A percentile compares a stretch with the other conserved stretches of the same genome.
phyloP scores from a whole-genome alignment of 2,888 invertebrate species.

The Diachrysia chrysitis region DNA sequence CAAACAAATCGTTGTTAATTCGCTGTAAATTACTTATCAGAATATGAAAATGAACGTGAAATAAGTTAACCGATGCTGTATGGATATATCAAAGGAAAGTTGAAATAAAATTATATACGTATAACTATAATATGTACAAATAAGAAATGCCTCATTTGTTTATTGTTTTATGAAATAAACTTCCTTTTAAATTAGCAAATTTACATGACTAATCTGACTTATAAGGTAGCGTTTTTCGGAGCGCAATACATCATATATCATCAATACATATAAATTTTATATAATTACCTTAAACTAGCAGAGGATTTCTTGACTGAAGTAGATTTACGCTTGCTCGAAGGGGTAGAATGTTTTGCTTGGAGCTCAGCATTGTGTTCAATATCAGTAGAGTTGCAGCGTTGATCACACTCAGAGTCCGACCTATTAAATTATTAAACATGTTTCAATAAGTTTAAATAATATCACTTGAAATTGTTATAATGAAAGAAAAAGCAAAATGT shows the following conservation, averaged over 20 bases:
- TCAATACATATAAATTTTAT: conserved; percentile 1
- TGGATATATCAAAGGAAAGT: conserved; percentile 1
- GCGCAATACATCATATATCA: neutral
- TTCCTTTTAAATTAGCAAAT: conserved; percentile 5
- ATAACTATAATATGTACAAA: neutral
- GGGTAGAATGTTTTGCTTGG: neutral
- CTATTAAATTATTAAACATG: conserved; percentile 4
- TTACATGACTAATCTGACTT: conserved; percentile 3
- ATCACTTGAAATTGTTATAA: conserved; percentile 4
- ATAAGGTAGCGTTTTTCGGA: no score
- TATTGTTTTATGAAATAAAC: neutral
- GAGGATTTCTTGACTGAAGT: conserved; percentile 1
- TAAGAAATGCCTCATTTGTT: neutral
- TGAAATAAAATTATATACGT: neutral
- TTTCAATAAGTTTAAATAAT: conserved; percentile 2
- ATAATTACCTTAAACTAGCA: conserved; percentile 9
- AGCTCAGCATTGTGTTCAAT: conserved; percentile 3
- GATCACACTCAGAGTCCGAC: conserved; percentile 9
- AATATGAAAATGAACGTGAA: conserved; percentile 2
- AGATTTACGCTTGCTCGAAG: conserved; percentile 8
- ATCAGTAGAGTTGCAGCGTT: conserved; percentile 7
- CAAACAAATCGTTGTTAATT: neutral
- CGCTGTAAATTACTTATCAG: neutral
- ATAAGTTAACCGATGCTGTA: conserved; percentile 7
- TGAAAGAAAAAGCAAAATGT: neutral